Evolutionary conservation across 2,113 vertebrate genomes (phyloP).

Genomic region (Pluvialis apricaria): DNA sequence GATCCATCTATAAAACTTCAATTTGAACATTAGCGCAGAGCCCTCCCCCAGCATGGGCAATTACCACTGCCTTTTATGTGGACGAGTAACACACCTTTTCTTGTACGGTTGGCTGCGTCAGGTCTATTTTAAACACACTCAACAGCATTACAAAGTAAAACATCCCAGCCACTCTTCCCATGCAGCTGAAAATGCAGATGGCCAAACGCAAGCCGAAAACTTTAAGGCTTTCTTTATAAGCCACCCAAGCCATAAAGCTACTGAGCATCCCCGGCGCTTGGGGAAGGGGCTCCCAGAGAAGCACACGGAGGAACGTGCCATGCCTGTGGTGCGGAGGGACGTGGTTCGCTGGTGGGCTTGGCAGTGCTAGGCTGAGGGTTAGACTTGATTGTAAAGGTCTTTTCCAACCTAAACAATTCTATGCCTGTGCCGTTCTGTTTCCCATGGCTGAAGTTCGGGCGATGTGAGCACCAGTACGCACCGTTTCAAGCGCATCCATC

Average conservation of each 20-base stretch:
- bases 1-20: constrained; percentile 25
- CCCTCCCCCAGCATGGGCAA: neutral
- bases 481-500: neutral
- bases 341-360: neutral
- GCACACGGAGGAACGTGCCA: fast-evolving
- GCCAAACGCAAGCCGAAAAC: neutral
- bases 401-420: neutral
- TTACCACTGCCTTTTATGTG: constrained; percentile 39
- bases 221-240: neutral
- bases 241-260: neutral
- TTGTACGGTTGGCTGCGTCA: neutral
- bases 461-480: fast-evolving
- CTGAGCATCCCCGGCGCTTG: neutral
- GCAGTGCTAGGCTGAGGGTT: neutral
- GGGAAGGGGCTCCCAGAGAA: neutral
- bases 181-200: neutral
- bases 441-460: fast-evolving
- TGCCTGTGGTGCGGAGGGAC: neutral
- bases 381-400: neutral
- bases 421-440: neutral
- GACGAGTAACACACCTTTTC: constrained; percentile 6
- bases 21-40: neutral
- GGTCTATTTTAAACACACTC: constrained; percentile 7
- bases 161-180: neutral
- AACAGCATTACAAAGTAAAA: neutral